A percentile compares a stretch with the other conserved stretches of the same genome.
Conservation (phyloP, 2,113 vertebrate genomes). For the Bagarius yarrelli region DNA sequence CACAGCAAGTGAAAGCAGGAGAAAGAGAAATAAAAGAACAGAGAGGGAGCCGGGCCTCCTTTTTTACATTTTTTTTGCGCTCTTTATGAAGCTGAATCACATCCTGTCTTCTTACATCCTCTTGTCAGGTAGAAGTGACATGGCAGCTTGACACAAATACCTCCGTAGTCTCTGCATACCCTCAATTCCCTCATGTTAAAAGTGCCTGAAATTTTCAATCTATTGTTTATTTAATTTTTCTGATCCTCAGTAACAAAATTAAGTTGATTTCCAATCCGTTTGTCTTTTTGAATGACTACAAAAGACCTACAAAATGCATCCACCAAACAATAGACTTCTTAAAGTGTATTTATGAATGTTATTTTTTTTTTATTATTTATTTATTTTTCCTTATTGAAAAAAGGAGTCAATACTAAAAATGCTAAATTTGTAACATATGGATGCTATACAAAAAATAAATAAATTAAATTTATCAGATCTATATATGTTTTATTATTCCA, state of each 20-base stretch:
- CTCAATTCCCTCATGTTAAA: slow-evolving; percentile 6
- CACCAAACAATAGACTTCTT: not conserved
- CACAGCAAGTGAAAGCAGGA: slow-evolving; percentile 40
- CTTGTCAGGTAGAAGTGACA: slow-evolving; percentile 37
- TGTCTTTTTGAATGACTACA: not conserved
- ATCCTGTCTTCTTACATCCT: slow-evolving; percentile 36
- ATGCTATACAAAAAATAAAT: no score
- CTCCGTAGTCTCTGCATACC: not conserved
- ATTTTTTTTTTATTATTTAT: no score
- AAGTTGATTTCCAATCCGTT: not conserved
- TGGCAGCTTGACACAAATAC: slow-evolving; percentile 16
- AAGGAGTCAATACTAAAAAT: no score
- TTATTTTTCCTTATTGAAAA: no score
- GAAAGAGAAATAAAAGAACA: slow-evolving; percentile 41
- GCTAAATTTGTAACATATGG: no score
- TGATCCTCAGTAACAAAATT: not conserved
- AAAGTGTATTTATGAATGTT: no score
- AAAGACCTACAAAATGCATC: not conserved
- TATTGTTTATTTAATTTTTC: not conserved
- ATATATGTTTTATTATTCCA: no score
- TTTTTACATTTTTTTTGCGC: slow-evolving; percentile 23
- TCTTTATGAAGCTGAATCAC: slow-evolving; percentile 28
- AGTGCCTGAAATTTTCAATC: not conserved
- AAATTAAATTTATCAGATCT: no score
- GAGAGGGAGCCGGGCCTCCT: slow-evolving; percentile 38